A percentile compares a stretch with the other conserved stretches of the same genome.
These are phyloP conservation scores for Macroteleia sp. DNA, from an alignment of 2,888 invertebrate genomes.

Conservation along the genomic window DNA sequence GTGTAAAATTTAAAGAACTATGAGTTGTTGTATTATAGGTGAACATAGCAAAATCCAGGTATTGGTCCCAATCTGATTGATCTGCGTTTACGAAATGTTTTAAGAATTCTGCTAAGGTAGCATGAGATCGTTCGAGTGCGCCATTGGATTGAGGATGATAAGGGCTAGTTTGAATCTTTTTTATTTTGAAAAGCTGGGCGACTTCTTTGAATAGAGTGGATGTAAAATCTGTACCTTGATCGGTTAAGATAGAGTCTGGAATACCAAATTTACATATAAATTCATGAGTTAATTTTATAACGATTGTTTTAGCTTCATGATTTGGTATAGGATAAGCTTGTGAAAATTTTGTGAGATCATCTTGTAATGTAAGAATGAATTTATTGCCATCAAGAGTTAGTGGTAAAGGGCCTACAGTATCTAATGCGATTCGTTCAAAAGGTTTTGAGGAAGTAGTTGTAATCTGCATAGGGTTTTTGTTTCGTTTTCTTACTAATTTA, in stretches of 20 bases:
- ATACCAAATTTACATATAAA: conserved; percentile 71
- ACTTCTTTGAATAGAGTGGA: conserved; percentile 70
- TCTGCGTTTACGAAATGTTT: too few relatives aligned
- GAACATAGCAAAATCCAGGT: too few relatives aligned
- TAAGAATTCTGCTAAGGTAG: too few relatives aligned
- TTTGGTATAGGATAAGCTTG: conserved; percentile 73
- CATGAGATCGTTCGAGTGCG: too few relatives aligned
- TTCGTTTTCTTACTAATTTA: conserved; percentile 67
- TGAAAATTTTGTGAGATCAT: conserved; percentile 77
- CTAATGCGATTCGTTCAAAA: conserved; percentile 69
- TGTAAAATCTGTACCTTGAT: conserved; percentile 71
- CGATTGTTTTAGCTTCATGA: conserved; percentile 75
- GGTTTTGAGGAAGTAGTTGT: conserved; percentile 69
- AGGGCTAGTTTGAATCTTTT: too few relatives aligned
- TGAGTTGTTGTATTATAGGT: too few relatives aligned
- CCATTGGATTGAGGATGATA: too few relatives aligned
- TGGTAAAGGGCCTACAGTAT: too few relatives aligned
- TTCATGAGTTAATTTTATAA: conserved; percentile 61
- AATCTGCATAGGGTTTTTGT: conserved; percentile 73
- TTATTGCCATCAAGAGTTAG: too few relatives aligned
- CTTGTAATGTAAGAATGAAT: conserved; percentile 68
- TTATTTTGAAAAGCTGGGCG: conserved; percentile 71
- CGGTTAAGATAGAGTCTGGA: conserved; percentile 70
- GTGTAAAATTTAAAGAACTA: conserved; percentile 70
- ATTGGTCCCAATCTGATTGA: too few relatives aligned